A percentile compares a stretch with the other conserved stretches of the same genome.
Evolutionary conservation across 2,113 vertebrate species (phyloP).

Genomic region (Forbesichthys papilliferus): DNA sequence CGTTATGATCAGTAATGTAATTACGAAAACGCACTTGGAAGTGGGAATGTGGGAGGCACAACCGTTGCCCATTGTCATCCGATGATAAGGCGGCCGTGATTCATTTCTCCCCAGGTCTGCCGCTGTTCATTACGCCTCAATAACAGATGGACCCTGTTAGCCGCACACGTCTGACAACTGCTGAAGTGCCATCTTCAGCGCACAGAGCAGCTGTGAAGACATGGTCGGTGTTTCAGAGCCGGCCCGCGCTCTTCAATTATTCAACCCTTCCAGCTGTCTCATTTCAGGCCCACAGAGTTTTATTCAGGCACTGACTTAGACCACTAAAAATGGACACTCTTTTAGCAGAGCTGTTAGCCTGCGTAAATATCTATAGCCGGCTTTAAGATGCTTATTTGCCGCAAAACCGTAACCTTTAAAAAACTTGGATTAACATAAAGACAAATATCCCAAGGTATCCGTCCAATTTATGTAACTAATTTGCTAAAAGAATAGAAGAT

Average conservation of each 20-base stretch:
- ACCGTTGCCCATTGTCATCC: constrained; percentile 53
- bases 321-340: constrained; percentile 34
- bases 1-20: constrained; percentile 71
- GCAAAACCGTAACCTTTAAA: constrained; percentile 27
- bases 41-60: constrained; percentile 44
- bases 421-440: constrained; percentile 1
- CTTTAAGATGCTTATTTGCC: neutral
- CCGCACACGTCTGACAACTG: constrained; percentile 69
- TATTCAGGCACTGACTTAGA: constrained; percentile 23
- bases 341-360: constrained; percentile 20
- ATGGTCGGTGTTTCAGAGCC: constrained; percentile 62
- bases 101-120: constrained; percentile 54
- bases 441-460: neutral
- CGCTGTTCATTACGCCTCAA: constrained; percentile 66
- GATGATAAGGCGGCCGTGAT: constrained; percentile 68
- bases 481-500: constrained; percentile 41
- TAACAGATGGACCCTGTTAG: constrained; percentile 74
- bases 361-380: constrained; percentile 25
- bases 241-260: constrained; percentile 71
- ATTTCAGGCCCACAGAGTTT: constrained; percentile 55
- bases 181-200: constrained; percentile 66
- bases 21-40: constrained; percentile 47
- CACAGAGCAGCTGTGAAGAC: constrained; percentile 69
- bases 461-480: constrained; percentile 25
- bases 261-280: constrained; percentile 74